Conservation (phyloP, 2,888 invertebrate genomes). For the Eretmocerus hayati region DNA sequence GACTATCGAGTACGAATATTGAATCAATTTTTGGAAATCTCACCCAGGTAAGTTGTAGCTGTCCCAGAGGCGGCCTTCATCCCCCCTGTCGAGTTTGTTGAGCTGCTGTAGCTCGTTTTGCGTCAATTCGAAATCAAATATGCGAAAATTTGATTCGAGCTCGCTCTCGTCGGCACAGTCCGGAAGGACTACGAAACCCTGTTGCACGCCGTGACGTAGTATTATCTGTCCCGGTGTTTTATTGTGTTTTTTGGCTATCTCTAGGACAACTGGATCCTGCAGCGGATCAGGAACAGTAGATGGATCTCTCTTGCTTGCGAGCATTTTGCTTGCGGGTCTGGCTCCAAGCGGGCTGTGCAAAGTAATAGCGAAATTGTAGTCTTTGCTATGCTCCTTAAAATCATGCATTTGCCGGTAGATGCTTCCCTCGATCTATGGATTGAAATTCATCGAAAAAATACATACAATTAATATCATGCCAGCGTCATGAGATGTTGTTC, state of each 20-base stretch:
- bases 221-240: constrained; percentile 66
- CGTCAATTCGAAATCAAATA: constrained; percentile 59
- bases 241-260: constrained; percentile 54
- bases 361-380: too few species aligned
- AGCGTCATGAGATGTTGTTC: too few species aligned
- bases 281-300: constrained; percentile 46
- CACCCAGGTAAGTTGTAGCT: constrained; percentile 51
- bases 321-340: too few species aligned
- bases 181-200: constrained; percentile 65
- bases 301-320: too few species aligned
- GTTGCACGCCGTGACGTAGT: constrained; percentile 62
- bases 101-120: constrained; percentile 52
- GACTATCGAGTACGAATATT: too few species aligned
- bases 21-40: too few species aligned
- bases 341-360: too few species aligned
- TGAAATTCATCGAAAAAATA: too few species aligned
- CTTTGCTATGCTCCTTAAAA: too few species aligned
- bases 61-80: constrained; percentile 60
- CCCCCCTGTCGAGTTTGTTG: constrained; percentile 55
- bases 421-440: too few species aligned
- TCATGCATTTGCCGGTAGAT: too few species aligned
- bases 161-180: constrained; percentile 67
- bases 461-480: too few species aligned
- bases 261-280: constrained; percentile 53
- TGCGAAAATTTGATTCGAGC: constrained; percentile 62